Evolutionary conservation across 2,797 vertebrate genomes (phyloP).

Genomic region (Sebastes paucispinis): DNA sequence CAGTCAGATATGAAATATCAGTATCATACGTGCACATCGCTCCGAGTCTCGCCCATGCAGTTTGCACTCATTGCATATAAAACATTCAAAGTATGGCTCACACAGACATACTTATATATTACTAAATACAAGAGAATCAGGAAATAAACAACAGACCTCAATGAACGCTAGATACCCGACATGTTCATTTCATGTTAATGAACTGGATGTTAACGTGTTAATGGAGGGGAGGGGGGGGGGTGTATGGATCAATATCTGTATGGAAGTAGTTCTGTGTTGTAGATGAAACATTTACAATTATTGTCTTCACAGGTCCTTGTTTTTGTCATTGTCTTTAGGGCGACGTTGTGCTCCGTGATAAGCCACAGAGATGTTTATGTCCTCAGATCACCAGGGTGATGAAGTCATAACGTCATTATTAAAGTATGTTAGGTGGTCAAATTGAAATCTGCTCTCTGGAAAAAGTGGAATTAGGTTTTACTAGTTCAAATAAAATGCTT

Average conservation of each 20-base stretch:
- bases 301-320: background rate
- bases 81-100: conserved; percentile 52
- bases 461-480: background rate
- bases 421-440: background rate
- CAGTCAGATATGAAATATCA: conserved; percentile 49
- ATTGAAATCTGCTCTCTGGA: background rate
- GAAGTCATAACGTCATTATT: background rate
- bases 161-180: conserved; percentile 11
- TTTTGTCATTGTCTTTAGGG: background rate
- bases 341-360: background rate
- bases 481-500: background rate
- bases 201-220: conserved; percentile 1
- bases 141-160: conserved; percentile 9
- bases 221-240: background rate
- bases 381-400: background rate
- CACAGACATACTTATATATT: conserved; percentile 25
- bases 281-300: background rate
- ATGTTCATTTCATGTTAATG: conserved; percentile 7
- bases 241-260: background rate
- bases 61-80: conserved; percentile 44
- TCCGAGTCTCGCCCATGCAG: conserved; percentile 4
- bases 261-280: background rate
- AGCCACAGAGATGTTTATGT: background rate
- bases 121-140: conserved; percentile 45
- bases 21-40: conserved; percentile 45